Conservation (phyloP, 2,797 vertebrate species). For the Melopsittacus undulatus region DNA sequence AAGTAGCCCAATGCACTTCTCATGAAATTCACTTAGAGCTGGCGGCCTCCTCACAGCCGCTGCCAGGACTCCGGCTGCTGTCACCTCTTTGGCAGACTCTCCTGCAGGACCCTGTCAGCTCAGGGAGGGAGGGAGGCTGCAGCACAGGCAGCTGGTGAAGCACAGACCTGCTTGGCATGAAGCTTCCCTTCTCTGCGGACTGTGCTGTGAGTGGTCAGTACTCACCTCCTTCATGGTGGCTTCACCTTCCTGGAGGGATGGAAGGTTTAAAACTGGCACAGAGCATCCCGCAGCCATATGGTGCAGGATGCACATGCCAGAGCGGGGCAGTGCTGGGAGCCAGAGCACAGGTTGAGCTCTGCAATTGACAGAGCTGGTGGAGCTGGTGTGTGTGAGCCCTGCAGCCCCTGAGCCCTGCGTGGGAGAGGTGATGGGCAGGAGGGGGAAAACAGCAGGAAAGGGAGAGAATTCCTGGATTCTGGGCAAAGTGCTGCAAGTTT, state of each 20-base stretch:
- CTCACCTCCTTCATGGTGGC: background rate
- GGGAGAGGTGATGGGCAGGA: background rate
- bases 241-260: background rate
- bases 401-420: accelerated
- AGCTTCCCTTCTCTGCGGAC: background rate
- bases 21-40: conserved; percentile 49
- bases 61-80: background rate
- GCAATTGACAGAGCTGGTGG: background rate
- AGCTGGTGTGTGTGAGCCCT: background rate
- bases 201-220: background rate
- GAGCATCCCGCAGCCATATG: background rate
- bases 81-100: background rate
- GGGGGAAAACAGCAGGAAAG: background rate
- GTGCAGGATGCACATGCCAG: accelerated
- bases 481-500: background rate
- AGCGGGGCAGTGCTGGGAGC: background rate
- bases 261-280: background rate
- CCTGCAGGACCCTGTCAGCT: conserved; percentile 20
- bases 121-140: background rate
- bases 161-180: background rate
- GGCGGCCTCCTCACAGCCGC: background rate
- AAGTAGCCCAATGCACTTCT: conserved; percentile 49
- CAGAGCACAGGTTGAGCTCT: accelerated
- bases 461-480: background rate
- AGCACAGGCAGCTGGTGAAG: background rate